Conservation (phyloP, 2,797 vertebrate species). For the Craterocephalus amniculus region DNA sequence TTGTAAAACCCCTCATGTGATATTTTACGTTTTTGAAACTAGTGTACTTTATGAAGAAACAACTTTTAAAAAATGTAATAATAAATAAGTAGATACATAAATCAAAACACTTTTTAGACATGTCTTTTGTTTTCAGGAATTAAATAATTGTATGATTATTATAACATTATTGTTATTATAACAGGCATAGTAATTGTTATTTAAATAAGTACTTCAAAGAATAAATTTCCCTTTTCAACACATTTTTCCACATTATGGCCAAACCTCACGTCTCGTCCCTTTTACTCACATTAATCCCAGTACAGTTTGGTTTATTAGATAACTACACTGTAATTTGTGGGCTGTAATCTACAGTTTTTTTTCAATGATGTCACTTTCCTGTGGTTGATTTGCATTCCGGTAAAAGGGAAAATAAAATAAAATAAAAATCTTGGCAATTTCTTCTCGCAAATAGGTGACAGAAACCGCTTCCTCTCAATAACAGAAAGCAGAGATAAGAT, state of each 20-base stretch:
- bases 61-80: background rate
- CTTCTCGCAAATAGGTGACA: constrained; percentile 12
- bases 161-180: background rate
- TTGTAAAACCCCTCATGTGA: background rate
- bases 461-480: constrained; percentile 21
- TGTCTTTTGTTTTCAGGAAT: background rate
- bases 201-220: background rate
- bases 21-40: background rate
- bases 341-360: constrained; percentile 36
- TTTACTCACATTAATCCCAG: constrained; percentile 5
- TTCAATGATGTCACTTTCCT: constrained; percentile 21
- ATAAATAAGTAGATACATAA: background rate
- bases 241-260: too few relatives aligned
- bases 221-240: background rate
- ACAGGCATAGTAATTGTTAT: background rate
- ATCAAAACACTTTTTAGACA: background rate
- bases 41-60: background rate
- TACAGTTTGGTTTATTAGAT: constrained; percentile 1
- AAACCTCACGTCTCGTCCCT: background rate
- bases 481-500: constrained; percentile 14
- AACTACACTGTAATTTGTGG: constrained; percentile 11
- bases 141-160: background rate
- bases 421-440: constrained; percentile 44
- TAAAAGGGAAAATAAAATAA: constrained; percentile 20
- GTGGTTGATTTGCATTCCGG: constrained; percentile 47